These are phyloP conservation scores for Apogon talboti DNA, from an alignment of 2,797 vertebrate genomes.

Conservation along the genomic window DNA sequence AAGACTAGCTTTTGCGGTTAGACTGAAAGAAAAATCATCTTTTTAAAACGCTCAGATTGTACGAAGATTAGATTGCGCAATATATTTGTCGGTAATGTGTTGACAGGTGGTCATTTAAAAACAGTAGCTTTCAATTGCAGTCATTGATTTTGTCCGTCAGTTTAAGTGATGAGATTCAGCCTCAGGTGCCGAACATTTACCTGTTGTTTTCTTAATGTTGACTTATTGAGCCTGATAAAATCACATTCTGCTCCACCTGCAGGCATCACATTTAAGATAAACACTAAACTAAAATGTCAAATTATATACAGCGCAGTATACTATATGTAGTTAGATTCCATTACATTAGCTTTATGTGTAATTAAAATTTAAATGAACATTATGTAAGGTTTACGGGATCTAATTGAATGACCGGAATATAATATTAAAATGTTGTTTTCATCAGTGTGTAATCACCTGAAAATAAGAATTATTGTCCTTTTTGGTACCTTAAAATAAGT, in stretches of 20 bases:
- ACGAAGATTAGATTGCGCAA: slow-evolving; percentile 16
- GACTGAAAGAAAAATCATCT: slow-evolving; percentile 36
- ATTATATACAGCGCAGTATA: not conserved
- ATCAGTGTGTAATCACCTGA: too few species aligned
- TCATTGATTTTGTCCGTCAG: slow-evolving; percentile 11
- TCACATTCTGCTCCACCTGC: not conserved
- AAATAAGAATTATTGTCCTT: too few species aligned
- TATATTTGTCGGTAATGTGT: slow-evolving; percentile 6
- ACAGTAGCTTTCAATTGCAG: slow-evolving; percentile 32
- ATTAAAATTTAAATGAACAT: not conserved
- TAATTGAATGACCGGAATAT: too few species aligned
- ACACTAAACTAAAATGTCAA: not conserved
- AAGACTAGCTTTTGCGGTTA: slow-evolving; percentile 18
- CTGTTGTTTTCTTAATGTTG: slow-evolving; percentile 14
- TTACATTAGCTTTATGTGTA: not conserved
- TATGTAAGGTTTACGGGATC: too few species aligned
- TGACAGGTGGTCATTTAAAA: slow-evolving; percentile 1
- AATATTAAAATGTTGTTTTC: too few species aligned
- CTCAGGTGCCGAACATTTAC: slow-evolving; percentile 8
- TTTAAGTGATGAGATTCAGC: slow-evolving; percentile 1
- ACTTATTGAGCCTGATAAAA: not conserved
- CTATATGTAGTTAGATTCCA: not conserved
- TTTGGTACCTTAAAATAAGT: too few species aligned
- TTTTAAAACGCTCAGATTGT: slow-evolving; percentile 6
- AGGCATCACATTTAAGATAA: slow-evolving; percentile 1